A percentile compares a stretch with the other conserved stretches of the same genome.
Evolutionary conservation across 2,113 vertebrate genomes (phyloP).

Genomic region (Mandrillus leucophaeus): DNA sequence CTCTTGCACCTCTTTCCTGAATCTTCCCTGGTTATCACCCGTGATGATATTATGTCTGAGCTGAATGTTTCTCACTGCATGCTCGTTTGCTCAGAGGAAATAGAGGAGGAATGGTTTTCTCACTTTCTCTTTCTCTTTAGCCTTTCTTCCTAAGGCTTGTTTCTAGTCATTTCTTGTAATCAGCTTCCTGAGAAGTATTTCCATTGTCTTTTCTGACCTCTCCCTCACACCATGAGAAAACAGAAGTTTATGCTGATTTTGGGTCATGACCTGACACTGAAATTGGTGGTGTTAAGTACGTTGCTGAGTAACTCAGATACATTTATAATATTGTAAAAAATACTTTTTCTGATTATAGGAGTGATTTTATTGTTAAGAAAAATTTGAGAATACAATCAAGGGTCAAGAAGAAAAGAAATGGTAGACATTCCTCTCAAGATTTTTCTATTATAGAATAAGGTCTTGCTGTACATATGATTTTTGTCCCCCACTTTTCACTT

Average conservation of each 20-base stretch:
- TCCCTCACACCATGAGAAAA: not conserved
- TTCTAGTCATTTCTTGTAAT: not conserved
- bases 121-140: not conserved
- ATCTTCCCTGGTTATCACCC: not conserved
- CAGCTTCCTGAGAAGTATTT: not conserved
- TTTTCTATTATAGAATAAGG: not conserved
- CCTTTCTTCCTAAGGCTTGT: not conserved
- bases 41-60: fast-evolving
- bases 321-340: not conserved
- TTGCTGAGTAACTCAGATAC: not conserved
- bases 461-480: not conserved
- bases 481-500: not conserved
- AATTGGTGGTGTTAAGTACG: not conserved
- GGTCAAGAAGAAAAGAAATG: not conserved
- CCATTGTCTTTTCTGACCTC: not conserved
- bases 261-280: slow-evolving; percentile 22
- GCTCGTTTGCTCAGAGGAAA: not conserved
- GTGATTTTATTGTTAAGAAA: slow-evolving; percentile 25
- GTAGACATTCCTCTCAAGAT: not conserved
- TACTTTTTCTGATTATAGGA: not conserved
- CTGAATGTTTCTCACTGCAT: fast-evolving
- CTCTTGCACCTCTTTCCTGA: not conserved
- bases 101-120: not conserved
- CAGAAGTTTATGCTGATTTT: not conserved
- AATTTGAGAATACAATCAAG: not conserved